These are phyloP conservation scores for Eurosta solidaginis DNA, from an alignment of 1,140 invertebrate species.

Conservation along the genomic window DNA sequence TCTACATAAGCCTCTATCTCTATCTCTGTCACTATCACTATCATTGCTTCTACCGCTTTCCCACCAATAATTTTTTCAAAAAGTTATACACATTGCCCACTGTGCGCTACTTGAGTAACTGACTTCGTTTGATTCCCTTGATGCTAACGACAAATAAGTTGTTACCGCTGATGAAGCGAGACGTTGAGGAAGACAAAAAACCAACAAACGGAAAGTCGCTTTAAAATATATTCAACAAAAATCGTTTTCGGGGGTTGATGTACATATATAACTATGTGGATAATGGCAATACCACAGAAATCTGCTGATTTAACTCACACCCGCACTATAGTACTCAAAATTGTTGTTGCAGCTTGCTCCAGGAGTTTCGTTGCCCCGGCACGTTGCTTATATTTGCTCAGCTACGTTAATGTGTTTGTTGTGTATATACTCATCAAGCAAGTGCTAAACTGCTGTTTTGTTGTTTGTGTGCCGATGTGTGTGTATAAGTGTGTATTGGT, in stretches of 20 bases:
- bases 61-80: too few relatives aligned
- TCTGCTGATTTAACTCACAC: neutral
- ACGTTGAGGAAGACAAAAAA: too few relatives aligned
- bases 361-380: neutral
- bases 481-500: too few relatives aligned
- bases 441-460: neutral
- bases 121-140: neutral
- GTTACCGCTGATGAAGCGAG: constrained; percentile 17
- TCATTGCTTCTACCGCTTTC: too few relatives aligned
- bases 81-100: too few relatives aligned
- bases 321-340: neutral
- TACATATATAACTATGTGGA: too few relatives aligned
- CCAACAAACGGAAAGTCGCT: neutral
- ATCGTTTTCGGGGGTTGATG: too few relatives aligned
- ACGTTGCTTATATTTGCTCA: neutral
- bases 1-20: too few relatives aligned
- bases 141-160: constrained; percentile 24
- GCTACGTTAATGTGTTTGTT: neutral
- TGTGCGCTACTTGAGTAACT: neutral
- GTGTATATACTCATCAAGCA: neutral
- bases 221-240: neutral
- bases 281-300: constrained; percentile 13
- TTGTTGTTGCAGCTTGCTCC: neutral
- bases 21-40: too few relatives aligned
- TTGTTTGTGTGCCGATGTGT: too few relatives aligned